A percentile compares a stretch with the other conserved stretches of the same genome.
Evolutionary conservation across 2,888 invertebrate species (phyloP).

Genomic region (Luperina nickerlii): DNA sequence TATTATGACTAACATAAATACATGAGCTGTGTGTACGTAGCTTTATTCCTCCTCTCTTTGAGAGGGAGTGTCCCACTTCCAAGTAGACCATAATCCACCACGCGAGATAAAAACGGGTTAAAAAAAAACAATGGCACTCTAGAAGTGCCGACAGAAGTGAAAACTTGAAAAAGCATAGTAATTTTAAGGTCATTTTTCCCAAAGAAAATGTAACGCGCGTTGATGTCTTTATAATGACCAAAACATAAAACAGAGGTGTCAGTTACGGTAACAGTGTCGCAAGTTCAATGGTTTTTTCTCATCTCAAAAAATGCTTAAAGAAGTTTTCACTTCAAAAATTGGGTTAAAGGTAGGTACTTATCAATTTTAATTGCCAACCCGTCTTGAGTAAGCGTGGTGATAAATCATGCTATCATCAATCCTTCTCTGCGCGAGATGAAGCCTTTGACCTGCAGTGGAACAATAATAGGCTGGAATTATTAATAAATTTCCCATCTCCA

Average conservation of each 20-base stretch:
- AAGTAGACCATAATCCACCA: not conserved
- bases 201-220: too few species aligned
- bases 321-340: not conserved
- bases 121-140: not conserved
- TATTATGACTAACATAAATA: slow-evolving; percentile 66
- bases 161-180: too few species aligned
- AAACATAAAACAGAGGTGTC: too few species aligned
- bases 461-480: not conserved
- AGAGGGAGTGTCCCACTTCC: not conserved
- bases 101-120: not conserved
- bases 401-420: not conserved
- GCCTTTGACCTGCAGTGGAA: not conserved
- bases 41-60: not conserved
- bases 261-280: too few species aligned
- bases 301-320: too few species aligned
- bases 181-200: too few species aligned
- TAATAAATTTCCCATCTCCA: not conserved
- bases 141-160: too few species aligned
- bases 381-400: not conserved
- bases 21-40: slow-evolving; percentile 24
- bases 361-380: not conserved
- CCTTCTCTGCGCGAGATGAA: not conserved
- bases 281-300: too few species aligned
- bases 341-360: not conserved
- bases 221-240: too few species aligned